Evolutionary conservation across 2,888 invertebrate genomes (phyloP), one percentile per base, ranked within the genome.

Genomic region (Aphodius sticticus): DNA sequence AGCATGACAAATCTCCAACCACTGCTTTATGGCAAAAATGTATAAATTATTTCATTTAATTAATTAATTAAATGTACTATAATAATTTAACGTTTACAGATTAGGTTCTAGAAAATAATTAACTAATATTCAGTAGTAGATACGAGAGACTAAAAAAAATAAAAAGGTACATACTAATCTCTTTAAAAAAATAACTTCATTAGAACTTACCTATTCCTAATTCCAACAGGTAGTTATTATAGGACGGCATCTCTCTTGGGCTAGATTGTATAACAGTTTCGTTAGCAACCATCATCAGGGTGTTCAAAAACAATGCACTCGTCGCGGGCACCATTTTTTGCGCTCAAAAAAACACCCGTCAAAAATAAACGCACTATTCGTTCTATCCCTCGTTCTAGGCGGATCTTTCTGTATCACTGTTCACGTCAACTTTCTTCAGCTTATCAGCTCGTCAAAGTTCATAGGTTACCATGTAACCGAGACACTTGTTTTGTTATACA

Each of bases 201-300:
- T 26, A 1, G 26, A 26, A 85, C 84, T 81, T 85, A 89, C 89
- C 88, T 87, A 88, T 86, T 76, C 88, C 89, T 78, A 89, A 88
- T 82, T 87, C 86, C 82, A 88, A 84, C 80, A 86, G 88, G 83
- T 89, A 89, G 84, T 88, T 88, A 82, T 88, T 89, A 79, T 89
- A 88, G 6, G 88, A 87, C 16, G 82, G 84, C 35, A 83, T 81
- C 70, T 88, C 86, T 36, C 69, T 72, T 53, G 72, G 78, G 53
- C 6, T 16, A 15, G 74, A 53, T 71, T 79, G 78, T 53, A 79
- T 81, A 16, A 71, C 81, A 9, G 77, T 77, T 76, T 81, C 79
- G 69, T 81, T 81, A 16, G 81, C 78, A 16, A 81, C 74, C 69
- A 81, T 79, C 77, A 78, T 77, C 74, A 80, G 37, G 15, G 77